Conservation (phyloP, 2,888 invertebrate genomes). For the Ischnus inquisitorius region DNA sequence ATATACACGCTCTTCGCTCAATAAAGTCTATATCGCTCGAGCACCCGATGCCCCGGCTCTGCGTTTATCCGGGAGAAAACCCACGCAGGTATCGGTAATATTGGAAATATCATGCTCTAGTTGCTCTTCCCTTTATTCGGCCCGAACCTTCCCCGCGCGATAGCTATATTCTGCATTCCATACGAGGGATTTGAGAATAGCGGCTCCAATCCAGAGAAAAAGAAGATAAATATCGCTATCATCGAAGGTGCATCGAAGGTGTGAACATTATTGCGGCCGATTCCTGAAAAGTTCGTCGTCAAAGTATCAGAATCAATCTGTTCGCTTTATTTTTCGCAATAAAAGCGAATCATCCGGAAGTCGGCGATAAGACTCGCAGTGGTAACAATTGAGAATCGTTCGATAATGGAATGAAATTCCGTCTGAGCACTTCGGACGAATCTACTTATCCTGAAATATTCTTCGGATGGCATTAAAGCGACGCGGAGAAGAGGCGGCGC, state of each 20-base stretch:
- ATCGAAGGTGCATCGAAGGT: background rate
- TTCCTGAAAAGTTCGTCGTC: background rate
- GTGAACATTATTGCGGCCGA: background rate
- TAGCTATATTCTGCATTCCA: slow-evolving; percentile 8
- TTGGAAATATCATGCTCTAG: slow-evolving; percentile 81
- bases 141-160: slow-evolving; percentile 39
- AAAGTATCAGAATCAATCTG: slow-evolving; percentile 1
- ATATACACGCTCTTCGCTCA: background rate
- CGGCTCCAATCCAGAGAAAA: slow-evolving; percentile 27
- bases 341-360: background rate
- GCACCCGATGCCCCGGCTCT: slow-evolving; percentile 8
- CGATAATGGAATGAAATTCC: background rate
- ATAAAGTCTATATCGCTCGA: background rate
- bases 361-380: background rate
- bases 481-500: background rate
- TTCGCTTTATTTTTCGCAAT: background rate
- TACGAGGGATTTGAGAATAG: slow-evolving; percentile 39
- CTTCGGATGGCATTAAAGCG: slow-evolving; percentile 8
- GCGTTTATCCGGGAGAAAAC: slow-evolving; percentile 46
- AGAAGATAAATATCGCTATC: background rate
- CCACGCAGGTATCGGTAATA: slow-evolving; percentile 73
- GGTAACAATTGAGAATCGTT: slow-evolving; percentile 6
- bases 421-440: slow-evolving; percentile 1
- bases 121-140: slow-evolving; percentile 72
- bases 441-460: slow-evolving; percentile 19